These are phyloP conservation scores for Apis florea DNA, from an alignment of 1,140 invertebrate species.

Conservation along the genomic window DNA sequence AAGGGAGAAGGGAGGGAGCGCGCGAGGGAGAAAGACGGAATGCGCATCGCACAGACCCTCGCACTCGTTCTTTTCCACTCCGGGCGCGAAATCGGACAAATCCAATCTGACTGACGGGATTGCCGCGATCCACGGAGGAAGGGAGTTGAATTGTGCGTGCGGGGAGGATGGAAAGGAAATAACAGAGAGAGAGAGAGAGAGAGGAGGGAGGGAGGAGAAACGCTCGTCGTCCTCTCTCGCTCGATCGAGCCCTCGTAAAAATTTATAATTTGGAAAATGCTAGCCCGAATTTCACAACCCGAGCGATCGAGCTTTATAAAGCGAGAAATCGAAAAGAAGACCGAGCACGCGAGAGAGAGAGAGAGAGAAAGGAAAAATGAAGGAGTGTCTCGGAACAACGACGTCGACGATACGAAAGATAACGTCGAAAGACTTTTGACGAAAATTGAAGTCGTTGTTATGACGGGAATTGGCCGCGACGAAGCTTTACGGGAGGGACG, in stretches of 20 bases:
- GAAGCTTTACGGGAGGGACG: constrained; percentile 71
- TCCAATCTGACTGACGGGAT: constrained; percentile 73
- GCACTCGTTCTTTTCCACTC: constrained; percentile 64
- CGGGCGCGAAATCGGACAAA: constrained; percentile 76
- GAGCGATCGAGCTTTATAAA: constrained; percentile 80
- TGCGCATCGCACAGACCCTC: constrained; percentile 34
- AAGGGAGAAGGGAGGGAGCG: too few species aligned
- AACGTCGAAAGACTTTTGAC: constrained; percentile 77
- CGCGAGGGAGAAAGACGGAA: constrained; percentile 22
- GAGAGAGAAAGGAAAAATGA: neutral
- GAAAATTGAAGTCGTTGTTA: constrained; percentile 80
- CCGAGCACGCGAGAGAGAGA: neutral
- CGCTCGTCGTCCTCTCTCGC: too few species aligned
- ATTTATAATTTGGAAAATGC: constrained; percentile 82
- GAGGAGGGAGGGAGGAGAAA: too few species aligned
- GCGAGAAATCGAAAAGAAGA: constrained; percentile 77
- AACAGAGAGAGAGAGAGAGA: constrained; percentile 37
- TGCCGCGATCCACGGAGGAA: constrained; percentile 36
- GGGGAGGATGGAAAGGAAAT: constrained; percentile 37
- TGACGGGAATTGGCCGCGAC: constrained; percentile 78
- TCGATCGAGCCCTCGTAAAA: constrained; percentile 75
- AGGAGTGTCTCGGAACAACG: too few species aligned
- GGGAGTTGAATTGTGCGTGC: neutral
- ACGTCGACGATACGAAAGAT: constrained; percentile 61
- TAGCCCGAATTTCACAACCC: constrained; percentile 61